phyloP scores from a whole-genome alignment of 2,888 invertebrate genomes.

The Onthophagus sagittarius region DNA sequence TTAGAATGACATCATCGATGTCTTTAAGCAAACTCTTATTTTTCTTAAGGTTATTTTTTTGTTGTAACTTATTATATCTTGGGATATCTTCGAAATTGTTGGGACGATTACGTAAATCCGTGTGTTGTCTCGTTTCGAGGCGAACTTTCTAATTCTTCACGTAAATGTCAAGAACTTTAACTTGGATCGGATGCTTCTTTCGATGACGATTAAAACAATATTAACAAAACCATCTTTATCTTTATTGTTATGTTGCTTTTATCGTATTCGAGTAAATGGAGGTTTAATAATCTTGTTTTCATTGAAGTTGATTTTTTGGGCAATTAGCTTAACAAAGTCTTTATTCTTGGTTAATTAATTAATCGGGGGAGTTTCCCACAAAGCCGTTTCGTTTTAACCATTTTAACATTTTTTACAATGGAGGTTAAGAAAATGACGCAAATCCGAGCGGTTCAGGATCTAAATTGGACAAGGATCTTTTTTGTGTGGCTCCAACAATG shows the following conservation, averaged over 20 bases:
- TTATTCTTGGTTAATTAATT: not conserved
- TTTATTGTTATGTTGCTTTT: too few relatives aligned
- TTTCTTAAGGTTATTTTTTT: not conserved
- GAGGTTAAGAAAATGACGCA: not conserved
- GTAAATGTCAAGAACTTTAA: not conserved
- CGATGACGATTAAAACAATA: not conserved
- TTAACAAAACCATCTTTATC: too few relatives aligned
- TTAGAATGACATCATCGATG: not conserved
- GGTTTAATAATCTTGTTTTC: too few relatives aligned
- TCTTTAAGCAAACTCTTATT: not conserved
- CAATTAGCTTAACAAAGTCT: not conserved
- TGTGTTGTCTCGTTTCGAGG: not conserved
- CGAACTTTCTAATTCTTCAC: not conserved
- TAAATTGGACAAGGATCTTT: not conserved
- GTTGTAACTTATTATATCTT: not conserved
- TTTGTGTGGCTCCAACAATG: not conserved
- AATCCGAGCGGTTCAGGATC: not conserved
- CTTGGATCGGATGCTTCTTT: not conserved
- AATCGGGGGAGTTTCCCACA: not conserved
- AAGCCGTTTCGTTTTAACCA: not conserved
- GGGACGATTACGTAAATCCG: not conserved
- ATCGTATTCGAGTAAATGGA: too few relatives aligned
- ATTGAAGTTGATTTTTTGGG: too few relatives aligned
- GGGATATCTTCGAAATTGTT: not conserved
- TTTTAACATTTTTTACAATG: not conserved